Conservation (phyloP, 1,140 invertebrate genomes). For the Gerris buenoi region DNA sequence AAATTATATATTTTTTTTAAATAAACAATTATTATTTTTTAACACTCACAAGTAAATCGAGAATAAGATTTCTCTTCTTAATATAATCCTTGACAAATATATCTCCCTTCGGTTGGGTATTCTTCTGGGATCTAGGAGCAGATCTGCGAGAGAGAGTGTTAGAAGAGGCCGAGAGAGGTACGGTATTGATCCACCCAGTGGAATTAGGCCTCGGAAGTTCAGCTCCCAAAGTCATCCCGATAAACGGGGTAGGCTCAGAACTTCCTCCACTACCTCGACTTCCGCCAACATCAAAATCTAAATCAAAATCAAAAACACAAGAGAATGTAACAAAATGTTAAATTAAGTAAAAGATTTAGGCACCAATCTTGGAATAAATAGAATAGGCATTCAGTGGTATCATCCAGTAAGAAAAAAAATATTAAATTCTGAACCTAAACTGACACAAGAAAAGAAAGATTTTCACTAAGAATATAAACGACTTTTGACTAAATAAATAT, state of each 20-base stretch:
- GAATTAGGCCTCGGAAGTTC: constrained; percentile 17
- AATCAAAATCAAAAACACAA: no score
- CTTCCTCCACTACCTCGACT: constrained; percentile 7
- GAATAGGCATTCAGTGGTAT: no score
- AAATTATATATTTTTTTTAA: not conserved
- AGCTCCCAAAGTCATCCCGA: not conserved
- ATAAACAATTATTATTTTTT: no score
- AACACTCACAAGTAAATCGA: constrained; percentile 58
- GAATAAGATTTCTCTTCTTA: constrained; percentile 83
- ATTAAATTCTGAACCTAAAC: no score
- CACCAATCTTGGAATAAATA: no score
- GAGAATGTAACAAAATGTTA: no score
- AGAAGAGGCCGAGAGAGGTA: constrained; percentile 50
- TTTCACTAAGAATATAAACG: no score
- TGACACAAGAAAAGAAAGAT: no score
- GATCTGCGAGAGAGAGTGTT: constrained; percentile 65
- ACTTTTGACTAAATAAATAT: no score
- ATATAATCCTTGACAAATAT: constrained; percentile 86
- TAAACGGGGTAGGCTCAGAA: not conserved
- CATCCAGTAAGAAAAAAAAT: no score
- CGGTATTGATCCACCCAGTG: constrained; percentile 77
- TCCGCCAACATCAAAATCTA: constrained; percentile 31
- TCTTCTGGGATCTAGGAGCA: constrained; percentile 40
- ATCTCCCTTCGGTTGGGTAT: constrained; percentile 44
- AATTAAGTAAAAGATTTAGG: no score